phyloP scores from a whole-genome alignment of 2,113 vertebrate genomes.

The Nicator chloris region DNA sequence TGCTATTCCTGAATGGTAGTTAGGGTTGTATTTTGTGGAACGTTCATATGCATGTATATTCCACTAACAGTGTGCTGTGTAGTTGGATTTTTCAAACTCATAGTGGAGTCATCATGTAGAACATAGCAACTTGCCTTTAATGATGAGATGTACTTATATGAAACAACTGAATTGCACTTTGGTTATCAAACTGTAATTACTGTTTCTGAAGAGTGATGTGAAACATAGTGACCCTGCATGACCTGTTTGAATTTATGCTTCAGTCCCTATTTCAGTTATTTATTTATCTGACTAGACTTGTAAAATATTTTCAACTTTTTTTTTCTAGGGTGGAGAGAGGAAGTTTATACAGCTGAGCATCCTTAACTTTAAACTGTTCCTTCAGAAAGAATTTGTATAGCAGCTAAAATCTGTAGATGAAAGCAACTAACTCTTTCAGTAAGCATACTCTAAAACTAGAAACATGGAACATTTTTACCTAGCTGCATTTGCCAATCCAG shows the following conservation, averaged over 20 bases:
- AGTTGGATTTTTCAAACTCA: background rate
- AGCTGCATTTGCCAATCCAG: background rate
- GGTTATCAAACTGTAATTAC: background rate
- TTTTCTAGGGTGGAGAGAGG: background rate
- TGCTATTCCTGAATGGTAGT: background rate
- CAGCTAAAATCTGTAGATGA: background rate
- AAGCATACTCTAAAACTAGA: background rate
- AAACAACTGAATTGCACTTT: background rate
- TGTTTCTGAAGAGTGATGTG: background rate
- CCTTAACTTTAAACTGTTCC: constrained; percentile 31
- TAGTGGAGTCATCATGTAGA: background rate
- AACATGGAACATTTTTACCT: background rate
- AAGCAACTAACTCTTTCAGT: background rate
- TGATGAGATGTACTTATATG: background rate
- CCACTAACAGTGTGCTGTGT: background rate
- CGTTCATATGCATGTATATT: background rate
- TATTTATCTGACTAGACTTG: background rate
- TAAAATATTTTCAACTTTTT: background rate
- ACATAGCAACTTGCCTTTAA: background rate
- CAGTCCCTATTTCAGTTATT: background rate
- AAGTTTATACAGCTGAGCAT: constrained; percentile 51
- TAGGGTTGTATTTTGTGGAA: background rate
- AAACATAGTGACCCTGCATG: background rate
- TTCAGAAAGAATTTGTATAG: constrained; percentile 13
- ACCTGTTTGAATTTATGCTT: background rate